A percentile compares a stretch with the other conserved stretches of the same genome.
phyloP scores from a whole-genome alignment of 2,113 vertebrate genomes.

The Phainopepla nitens region DNA sequence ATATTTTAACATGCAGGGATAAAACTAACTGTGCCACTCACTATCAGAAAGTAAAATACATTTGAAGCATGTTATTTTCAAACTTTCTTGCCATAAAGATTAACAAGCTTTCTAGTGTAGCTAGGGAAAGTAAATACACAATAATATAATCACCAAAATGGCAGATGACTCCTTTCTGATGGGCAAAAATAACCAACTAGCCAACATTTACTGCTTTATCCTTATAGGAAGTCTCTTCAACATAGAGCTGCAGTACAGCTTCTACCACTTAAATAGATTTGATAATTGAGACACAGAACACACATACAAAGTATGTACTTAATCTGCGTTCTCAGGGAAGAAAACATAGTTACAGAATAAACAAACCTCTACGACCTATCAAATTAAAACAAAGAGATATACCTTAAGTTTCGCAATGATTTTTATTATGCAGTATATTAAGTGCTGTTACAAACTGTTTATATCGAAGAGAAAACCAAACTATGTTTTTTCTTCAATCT shows the following conservation, averaged over 20 bases:
- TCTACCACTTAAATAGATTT: not conserved
- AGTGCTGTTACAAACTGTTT: not conserved
- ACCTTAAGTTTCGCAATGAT: not conserved
- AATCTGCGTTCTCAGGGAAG: not conserved
- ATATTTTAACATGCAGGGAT: slow-evolving; percentile 14
- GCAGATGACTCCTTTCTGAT: not conserved
- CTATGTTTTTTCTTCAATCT: not conserved
- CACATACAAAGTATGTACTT: not conserved
- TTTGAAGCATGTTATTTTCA: not conserved
- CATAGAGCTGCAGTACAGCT: not conserved
- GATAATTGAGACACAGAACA: not conserved
- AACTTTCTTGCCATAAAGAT: slow-evolving; percentile 2
- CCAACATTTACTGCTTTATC: not conserved
- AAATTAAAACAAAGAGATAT: not conserved
- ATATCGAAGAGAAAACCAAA: not conserved
- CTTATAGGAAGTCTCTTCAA: not conserved
- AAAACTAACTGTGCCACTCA: not conserved
- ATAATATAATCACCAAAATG: not conserved
- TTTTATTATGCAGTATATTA: not conserved
- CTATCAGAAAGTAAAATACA: slow-evolving; percentile 1
- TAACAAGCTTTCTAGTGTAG: not conserved
- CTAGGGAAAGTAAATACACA: not conserved
- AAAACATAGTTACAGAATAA: not conserved
- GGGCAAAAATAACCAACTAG: not conserved
- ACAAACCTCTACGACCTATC: not conserved